Percentiles rank a stretch among this genome's conserved stretches.
Conservation (phyloP, 2,797 vertebrate genomes). For the Hydrophis major region DNA sequence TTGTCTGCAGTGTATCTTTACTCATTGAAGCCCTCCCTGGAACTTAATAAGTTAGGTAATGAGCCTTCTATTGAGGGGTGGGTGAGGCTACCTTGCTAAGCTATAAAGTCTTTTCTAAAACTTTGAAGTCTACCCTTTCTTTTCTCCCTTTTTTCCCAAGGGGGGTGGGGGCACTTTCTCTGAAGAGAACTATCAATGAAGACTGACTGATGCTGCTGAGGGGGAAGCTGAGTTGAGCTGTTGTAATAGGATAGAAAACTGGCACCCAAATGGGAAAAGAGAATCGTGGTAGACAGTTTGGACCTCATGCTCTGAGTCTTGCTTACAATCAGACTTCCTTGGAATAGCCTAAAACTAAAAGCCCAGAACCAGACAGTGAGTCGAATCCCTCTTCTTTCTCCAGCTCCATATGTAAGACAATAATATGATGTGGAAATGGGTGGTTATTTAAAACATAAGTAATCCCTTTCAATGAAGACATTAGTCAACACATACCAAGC, state of each 20-base stretch:
- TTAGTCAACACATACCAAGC: background rate
- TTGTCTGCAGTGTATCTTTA: background rate
- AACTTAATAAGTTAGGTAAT: background rate
- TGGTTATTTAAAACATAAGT: constrained; percentile 24
- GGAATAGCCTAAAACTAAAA: constrained; percentile 51
- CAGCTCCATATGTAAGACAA: constrained; percentile 43
- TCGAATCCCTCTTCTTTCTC: constrained; percentile 28
- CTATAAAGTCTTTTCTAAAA: constrained; percentile 26
- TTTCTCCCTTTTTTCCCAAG: constrained; percentile 36
- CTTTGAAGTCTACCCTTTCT: background rate
- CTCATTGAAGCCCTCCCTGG: rapidly evolving
- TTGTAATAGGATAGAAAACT: constrained; percentile 46
- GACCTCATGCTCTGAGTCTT: constrained; percentile 36
- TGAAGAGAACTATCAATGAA: constrained; percentile 44
- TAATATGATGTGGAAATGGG: background rate
- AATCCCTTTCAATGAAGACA: constrained; percentile 21
- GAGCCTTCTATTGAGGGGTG: background rate
- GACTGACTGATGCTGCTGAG: constrained; percentile 32
- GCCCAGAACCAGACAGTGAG: constrained; percentile 31
- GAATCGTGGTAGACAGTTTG: constrained; percentile 52
- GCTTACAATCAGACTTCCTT: constrained; percentile 50
- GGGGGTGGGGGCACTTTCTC: constrained; percentile 38
- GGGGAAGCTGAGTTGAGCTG: constrained; percentile 43
- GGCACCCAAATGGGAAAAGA: constrained; percentile 53
- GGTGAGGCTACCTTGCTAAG: background rate